Evolutionary conservation across 2,797 vertebrate species (phyloP), one percentile per base, ranked within the genome.

Genomic region (Pseudomugil tenellus): DNA sequence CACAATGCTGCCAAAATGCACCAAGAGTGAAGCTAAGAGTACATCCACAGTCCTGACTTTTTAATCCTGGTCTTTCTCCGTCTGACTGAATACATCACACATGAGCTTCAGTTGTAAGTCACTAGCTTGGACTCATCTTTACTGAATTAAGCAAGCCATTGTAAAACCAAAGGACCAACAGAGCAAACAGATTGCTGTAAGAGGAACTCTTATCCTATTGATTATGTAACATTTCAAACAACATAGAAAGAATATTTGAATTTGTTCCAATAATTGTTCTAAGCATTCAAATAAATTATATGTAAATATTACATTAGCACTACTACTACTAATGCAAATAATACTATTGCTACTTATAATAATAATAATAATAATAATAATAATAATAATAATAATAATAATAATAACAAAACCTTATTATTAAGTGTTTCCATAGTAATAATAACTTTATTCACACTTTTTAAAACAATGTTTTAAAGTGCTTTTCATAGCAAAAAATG

Each of bases 51-150:
- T 79, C 66, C 55, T 43, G 62, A 75, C 62, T 39, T 58, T 34
- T 55, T 75, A 77, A 86, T 79, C 85, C 83, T 79, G 74, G 60
- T 58, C 31, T 63, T 64, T 51, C 69, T 72, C 60, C 59, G 72
- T 63, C 74, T 71, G 59, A 86, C 63, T 82, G 69, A 72, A 58
- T 67, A 67, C 60, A 67, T 77, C 32, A 46, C 58, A 29, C 60
- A 43, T 51, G 60, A 66, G 52, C 52, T 75, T 25, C 62, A n/a
- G 63, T 51, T 70, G 48, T 56, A 58, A 83, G 31, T 60, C 65
- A 67, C 34, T 31, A 59, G 70, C 43, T 25, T 76, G 54, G 34
- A 57, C 68, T 78, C 80, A 75, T 70, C 51, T 72, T 72, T 70
- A 61, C 58, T 29, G 35, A 58, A 74, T 70, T 72, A 67, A 61